phyloP scores from a whole-genome alignment of 2,113 vertebrate genomes.

The Lepidothrix coronata region DNA sequence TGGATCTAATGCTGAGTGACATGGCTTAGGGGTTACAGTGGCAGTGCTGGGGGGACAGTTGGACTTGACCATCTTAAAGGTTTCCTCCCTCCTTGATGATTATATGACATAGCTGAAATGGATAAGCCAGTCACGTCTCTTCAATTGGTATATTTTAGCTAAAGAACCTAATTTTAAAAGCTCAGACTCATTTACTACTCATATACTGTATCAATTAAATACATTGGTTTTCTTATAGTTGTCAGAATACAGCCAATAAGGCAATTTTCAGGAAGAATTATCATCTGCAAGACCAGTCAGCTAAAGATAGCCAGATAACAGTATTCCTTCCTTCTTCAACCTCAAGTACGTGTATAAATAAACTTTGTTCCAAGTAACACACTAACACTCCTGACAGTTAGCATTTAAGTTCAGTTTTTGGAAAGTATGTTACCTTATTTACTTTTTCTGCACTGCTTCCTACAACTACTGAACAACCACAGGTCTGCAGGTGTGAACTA shows the following conservation, averaged over 20 bases:
- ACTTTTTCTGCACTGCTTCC: conserved; percentile 97
- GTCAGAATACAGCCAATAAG: not conserved
- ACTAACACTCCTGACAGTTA: not conserved
- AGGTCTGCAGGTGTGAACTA: conserved; percentile 97
- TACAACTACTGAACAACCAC: conserved; percentile 94
- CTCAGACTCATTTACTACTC: not conserved
- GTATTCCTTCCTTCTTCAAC: not conserved
- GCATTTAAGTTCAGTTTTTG: not conserved
- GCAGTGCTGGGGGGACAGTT: not conserved
- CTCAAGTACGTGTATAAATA: not conserved
- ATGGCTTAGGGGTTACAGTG: not conserved
- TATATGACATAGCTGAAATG: not conserved
- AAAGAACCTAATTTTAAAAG: not conserved
- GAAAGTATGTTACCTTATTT: conserved; percentile 85
- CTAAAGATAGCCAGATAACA: not conserved
- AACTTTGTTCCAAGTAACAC: not conserved
- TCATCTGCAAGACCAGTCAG: not conserved
- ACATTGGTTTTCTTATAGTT: not conserved
- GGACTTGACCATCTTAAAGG: not conserved
- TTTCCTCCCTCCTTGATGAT: not conserved
- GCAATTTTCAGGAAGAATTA: not conserved
- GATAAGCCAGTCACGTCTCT: not conserved
- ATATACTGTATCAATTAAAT: not conserved
- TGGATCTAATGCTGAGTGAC: not conserved
- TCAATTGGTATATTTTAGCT: not conserved